These are phyloP conservation scores for Nomia melanderi DNA, from an alignment of 1,140 invertebrate species.

Conservation along the genomic window DNA sequence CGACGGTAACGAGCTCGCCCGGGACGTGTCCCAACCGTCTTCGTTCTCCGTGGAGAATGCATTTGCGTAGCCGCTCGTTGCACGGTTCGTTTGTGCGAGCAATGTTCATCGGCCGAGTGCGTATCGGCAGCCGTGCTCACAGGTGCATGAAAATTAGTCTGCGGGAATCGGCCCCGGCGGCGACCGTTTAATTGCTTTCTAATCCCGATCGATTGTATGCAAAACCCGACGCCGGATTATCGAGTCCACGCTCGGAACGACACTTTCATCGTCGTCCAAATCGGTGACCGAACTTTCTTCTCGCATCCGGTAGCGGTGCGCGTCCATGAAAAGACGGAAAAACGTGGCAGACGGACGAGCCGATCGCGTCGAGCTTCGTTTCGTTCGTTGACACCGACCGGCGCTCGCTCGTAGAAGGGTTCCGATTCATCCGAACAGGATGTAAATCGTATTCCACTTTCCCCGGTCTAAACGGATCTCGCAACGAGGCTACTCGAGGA, in stretches of 20 bases:
- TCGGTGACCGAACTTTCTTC: slow-evolving; percentile 38
- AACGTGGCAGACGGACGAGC: neutral
- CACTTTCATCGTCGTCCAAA: slow-evolving; percentile 32
- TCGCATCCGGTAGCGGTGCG: slow-evolving; percentile 31
- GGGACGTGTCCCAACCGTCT: too few relatives aligned
- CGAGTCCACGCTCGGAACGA: slow-evolving; percentile 52
- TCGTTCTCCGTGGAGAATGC: too few relatives aligned
- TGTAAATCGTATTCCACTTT: slow-evolving; percentile 39
- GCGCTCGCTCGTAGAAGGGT: too few relatives aligned
- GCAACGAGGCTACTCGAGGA: neutral
- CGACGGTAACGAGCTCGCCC: too few relatives aligned
- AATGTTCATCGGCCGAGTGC: too few relatives aligned
- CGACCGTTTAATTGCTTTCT: slow-evolving; percentile 1
- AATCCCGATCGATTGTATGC: slow-evolving; percentile 45
- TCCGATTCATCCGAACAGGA: slow-evolving; percentile 11
- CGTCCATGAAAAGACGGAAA: neutral
- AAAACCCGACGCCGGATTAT: slow-evolving; percentile 42
- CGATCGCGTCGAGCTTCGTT: neutral
- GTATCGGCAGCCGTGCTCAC: slow-evolving; percentile 2
- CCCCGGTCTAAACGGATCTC: neutral
- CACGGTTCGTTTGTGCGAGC: neutral
- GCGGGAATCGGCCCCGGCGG: neutral
- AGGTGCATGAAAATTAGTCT: slow-evolving; percentile 39
- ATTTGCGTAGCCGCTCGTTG: neutral
- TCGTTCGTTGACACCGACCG: too few relatives aligned